These are phyloP conservation scores for Oxyruncus cristatus DNA, from an alignment of 2,113 vertebrate species.

Conservation along the genomic window DNA sequence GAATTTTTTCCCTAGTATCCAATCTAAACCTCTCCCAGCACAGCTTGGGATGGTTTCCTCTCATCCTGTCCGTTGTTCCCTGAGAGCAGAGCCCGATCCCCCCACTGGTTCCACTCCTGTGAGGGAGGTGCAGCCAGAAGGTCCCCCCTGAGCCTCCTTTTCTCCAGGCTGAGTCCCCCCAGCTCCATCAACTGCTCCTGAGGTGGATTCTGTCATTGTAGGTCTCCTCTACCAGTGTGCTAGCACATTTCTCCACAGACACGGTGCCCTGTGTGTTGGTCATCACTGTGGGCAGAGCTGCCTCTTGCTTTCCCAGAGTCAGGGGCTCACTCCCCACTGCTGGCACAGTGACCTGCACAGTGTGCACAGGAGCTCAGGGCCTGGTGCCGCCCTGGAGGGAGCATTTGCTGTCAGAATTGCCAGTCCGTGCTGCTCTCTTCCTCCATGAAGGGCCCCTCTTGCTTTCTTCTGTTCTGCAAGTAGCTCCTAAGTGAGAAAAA, in stretches of 20 bases:
- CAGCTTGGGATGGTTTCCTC: background rate
- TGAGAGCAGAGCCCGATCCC: background rate
- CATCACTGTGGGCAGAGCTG: background rate
- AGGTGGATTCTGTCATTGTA: background rate
- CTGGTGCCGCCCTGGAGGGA: background rate
- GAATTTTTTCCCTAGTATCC: too few relatives aligned
- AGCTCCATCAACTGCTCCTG: background rate
- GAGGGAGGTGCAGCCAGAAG: background rate
- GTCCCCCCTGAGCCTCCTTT: background rate
- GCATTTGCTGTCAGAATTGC: background rate
- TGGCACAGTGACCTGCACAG: background rate
- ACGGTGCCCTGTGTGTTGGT: rapidly evolving
- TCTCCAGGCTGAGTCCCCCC: background rate
- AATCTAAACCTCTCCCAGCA: rapidly evolving
- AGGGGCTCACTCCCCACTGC: background rate
- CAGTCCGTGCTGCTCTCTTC: background rate
- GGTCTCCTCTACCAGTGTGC: background rate
- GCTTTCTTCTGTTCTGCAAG: background rate
- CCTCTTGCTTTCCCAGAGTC: background rate
- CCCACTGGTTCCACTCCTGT: background rate
- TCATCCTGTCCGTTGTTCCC: background rate
- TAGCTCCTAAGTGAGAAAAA: background rate
- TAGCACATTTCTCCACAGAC: rapidly evolving
- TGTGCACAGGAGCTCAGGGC: background rate
- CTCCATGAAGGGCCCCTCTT: background rate